A percentile compares a stretch with the other conserved stretches of the same genome.
Evolutionary conservation across 35 echinoderm and acorn worm species (phyloP).

Genomic region (Lytechinus pictus): DNA sequence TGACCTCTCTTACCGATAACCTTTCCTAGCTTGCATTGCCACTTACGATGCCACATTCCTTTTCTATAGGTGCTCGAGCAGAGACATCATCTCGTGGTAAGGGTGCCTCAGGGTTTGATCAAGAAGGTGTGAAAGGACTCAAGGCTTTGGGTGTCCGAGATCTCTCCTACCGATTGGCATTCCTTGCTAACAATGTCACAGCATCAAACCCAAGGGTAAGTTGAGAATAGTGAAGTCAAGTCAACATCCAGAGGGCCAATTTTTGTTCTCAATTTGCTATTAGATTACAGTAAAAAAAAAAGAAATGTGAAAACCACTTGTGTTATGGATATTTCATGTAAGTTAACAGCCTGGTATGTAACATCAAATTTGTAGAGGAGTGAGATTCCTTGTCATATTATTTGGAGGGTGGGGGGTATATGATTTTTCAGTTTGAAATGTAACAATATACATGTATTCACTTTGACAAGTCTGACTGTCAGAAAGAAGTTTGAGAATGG

Average conservation of each 20-base stretch:
- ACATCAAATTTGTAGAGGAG: neutral
- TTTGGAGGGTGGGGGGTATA: no score
- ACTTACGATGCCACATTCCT: neutral
- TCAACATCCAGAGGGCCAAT: no score
- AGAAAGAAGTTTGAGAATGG: no score
- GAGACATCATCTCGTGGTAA: constrained; percentile 73
- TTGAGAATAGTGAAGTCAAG: neutral
- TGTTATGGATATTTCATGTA: neutral
- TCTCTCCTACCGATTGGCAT: constrained; percentile 90
- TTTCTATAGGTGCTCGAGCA: constrained; percentile 74
- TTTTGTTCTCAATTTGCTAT: no score
- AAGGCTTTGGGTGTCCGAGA: constrained; percentile 95
- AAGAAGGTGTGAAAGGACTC: constrained; percentile 88
- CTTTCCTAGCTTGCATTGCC: no score
- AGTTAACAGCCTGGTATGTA: neutral
- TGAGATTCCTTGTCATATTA: no score
- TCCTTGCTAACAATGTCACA: constrained; percentile 86
- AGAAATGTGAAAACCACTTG: neutral
- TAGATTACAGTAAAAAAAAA: neutral
- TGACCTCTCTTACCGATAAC: no score
- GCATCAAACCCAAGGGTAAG: constrained; percentile 96
- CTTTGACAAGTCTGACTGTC: no score
- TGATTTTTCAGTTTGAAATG: no score
- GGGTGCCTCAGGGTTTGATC: constrained; percentile 76
- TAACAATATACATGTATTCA: no score